phyloP scores from a whole-genome alignment of 2,797 vertebrate genomes.

The Crocodylus rhombifer region DNA sequence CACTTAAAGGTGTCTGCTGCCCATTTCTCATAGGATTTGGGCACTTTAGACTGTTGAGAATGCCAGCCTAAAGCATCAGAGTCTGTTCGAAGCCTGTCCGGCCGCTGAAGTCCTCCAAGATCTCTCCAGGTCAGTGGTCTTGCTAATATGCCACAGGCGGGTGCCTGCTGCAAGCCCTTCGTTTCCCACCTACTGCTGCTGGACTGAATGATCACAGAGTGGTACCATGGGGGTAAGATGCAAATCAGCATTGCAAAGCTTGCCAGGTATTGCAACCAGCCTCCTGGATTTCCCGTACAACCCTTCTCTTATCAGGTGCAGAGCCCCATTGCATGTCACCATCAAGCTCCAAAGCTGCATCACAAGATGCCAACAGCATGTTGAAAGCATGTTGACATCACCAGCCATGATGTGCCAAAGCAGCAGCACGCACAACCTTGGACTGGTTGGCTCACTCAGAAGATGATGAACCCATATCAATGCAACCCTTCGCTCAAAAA shows the following conservation, averaged over 20 bases:
- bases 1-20: background rate
- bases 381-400: background rate
- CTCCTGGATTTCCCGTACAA: too few species aligned
- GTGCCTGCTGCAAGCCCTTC: background rate
- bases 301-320: too few species aligned
- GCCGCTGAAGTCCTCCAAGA: background rate
- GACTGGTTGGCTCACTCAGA: constrained; percentile 45
- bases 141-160: background rate
- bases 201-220: background rate
- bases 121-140: background rate
- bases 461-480: fast-evolving
- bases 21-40: background rate
- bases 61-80: background rate
- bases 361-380: fast-evolving
- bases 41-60: background rate
- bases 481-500: background rate
- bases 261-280: background rate
- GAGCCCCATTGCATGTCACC: too few species aligned
- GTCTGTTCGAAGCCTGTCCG: background rate
- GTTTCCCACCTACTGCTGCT: background rate
- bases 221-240: background rate
- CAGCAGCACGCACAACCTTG: background rate
- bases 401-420: constrained; percentile 28
- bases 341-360: background rate
- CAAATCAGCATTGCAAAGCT: background rate